phyloP scores from a whole-genome alignment of 2,113 vertebrate genomes.

The Neofelis nebulosa region DNA sequence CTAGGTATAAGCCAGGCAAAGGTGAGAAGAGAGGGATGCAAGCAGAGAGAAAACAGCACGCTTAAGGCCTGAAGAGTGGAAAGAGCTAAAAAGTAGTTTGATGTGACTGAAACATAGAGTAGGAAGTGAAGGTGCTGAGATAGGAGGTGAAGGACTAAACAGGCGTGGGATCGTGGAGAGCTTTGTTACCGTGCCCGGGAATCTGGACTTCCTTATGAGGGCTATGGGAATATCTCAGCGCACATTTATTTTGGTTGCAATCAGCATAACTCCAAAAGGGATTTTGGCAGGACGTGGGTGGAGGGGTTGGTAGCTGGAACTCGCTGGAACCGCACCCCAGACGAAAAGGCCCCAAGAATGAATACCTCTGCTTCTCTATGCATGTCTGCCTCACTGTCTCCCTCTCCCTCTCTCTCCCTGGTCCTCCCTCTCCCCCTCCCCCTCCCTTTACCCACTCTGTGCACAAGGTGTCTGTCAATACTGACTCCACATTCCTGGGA shows the following conservation, averaged over 20 bases:
- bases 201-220: slow-evolving; percentile 8
- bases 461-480: not conserved
- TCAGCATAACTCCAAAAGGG: slow-evolving; percentile 40
- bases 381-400: not conserved
- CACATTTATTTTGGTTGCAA: slow-evolving; percentile 30
- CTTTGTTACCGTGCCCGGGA: not conserved
- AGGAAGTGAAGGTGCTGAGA: not conserved
- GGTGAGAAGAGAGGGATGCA: not conserved
- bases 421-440: not conserved
- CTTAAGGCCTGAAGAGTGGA: not conserved
- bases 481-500: not conserved
- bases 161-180: not conserved
- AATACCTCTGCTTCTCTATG: not conserved
- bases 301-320: not conserved
- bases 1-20: not conserved
- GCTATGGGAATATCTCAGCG: not conserved
- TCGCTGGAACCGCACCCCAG: not conserved
- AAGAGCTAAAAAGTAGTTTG: not conserved
- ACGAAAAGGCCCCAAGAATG: not conserved
- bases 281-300: not conserved
- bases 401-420: not conserved
- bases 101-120: not conserved
- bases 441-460: too few relatives aligned
- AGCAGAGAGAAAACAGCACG: not conserved
- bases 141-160: not conserved